Base-by-base conservation (phyloP, 35 echinoderm and acorn worm genomes). In the Patiria miniata region DNA sequence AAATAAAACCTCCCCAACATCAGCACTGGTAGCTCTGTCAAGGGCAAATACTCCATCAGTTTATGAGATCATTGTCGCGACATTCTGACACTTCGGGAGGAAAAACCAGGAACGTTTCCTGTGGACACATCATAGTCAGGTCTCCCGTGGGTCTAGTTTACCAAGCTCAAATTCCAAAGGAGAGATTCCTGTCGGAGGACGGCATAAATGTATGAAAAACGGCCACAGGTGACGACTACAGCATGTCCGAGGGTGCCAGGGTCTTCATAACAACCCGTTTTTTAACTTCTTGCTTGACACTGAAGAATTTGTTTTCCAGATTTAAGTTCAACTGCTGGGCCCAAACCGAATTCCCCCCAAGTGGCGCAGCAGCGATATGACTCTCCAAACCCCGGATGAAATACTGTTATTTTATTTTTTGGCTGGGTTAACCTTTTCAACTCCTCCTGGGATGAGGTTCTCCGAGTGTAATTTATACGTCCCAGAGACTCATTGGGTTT, bases 281-380 rank as follows among this genome's bases (percentile, higher is more conserved):
- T 47, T 47, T 47, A 28, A 28, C 65, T 73, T 30, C 29, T 7
- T 30, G 14, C 34, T 15, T 73, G 19, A 73, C 26, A 23, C 1
- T 73, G 65, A 73, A 73, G 65, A 73, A 73, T 73, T 73, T 73
- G 65, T 73, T 73, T 73, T 7, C 65, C 65, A 73, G 65, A 26
- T 73, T 73, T 23, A 73, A 73, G 65, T 73, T 73, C 65, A 73
- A 73, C 42, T 47, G 42, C 12, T 12, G 12, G 42, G 42, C 12
- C 4, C 42, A 47, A 6, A 47, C 12, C 12, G 42, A 4, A 6
- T 4, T 47, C 12, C 42, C 42, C 42, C 42, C 42, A 6, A 12
- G 42, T 47, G 42, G 12, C n/a, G n/a, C 42, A 47, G 42, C 42
- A 47, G 12, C 12, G 42, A 47, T 47, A 12, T 12, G 12, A 12